Evolutionary conservation across 2,797 vertebrate genomes (phyloP), one percentile per base, ranked within the genome.

Genomic region (Siniperca scherzeri): DNA sequence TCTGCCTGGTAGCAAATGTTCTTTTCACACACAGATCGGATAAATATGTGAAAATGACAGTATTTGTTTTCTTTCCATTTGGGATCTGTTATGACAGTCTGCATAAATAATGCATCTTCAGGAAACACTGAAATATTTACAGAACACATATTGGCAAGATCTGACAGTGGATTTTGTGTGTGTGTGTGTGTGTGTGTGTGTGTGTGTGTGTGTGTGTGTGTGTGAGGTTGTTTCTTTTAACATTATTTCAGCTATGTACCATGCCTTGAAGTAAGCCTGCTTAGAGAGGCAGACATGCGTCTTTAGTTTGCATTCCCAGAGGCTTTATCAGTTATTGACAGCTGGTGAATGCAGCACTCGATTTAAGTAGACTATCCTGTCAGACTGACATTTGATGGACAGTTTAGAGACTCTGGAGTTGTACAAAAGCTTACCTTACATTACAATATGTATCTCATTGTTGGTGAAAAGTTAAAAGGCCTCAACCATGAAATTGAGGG

Each of bases 61-160:
- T 75, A 79, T 86, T 85, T 87, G 84, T 87, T 90, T 85, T 80
- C 82, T 81, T 82, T 87, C 90, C 81, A 72, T 93, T 91, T 77
- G 84, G 80, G 86, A 89, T 88, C 77, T 87, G 81, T 84, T 91
- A 67, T 93, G 89, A 91, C 88, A 87, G 87, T 83, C 84, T 79
- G 87, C 83, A 94, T 93, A 84, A 93, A 93, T 92, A 92, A 93
- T 92, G 77, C 55, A 88, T 85, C 77, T 79, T 74, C 74, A 86
- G 77, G 83, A 92, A 90, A 85, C 71, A 74, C 67, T 91, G 77
- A 91, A 92, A 92, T 90, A 94, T 93, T 93, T 89, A 92, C 87
- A 75, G 67, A 88, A 81, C 70, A 74, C 70, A 80, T 83, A 80
- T 91, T 89, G 87, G 79, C 67, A 76, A 56, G 80, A 82, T 86